A percentile compares a stretch with the other conserved stretches of the same genome.
Conservation (phyloP, 2,797 vertebrate species). For the Pseudopleuronectes americanus region DNA sequence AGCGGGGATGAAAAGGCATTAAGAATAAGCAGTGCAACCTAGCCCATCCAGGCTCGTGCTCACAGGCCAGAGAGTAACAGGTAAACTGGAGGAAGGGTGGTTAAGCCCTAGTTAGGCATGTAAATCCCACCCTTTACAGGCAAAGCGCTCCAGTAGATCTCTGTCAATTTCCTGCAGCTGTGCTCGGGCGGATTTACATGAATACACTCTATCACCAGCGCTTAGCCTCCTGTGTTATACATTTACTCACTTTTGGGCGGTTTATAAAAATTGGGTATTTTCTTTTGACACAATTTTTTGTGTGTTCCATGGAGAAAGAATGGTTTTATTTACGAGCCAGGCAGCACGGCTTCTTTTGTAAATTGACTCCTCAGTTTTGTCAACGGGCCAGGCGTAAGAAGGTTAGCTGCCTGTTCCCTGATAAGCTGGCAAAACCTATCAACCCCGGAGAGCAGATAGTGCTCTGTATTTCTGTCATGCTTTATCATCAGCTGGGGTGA, state of each 20-base stretch:
- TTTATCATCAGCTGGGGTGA: slow-evolving; percentile 87
- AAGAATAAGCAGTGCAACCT: slow-evolving; percentile 77
- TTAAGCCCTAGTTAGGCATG: slow-evolving; percentile 90
- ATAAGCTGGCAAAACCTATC: slow-evolving; percentile 89
- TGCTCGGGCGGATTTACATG: slow-evolving; percentile 86
- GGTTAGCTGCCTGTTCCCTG: slow-evolving; percentile 83
- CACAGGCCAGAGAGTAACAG: slow-evolving; percentile 82
- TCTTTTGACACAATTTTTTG: slow-evolving; percentile 35
- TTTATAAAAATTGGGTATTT: slow-evolving; percentile 67
- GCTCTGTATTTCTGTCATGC: slow-evolving; percentile 86
- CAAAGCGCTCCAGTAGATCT: slow-evolving; percentile 86
- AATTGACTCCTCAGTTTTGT: slow-evolving; percentile 86
- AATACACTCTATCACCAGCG: slow-evolving; percentile 83
- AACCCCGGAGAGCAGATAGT: slow-evolving; percentile 82
- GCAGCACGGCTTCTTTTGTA: slow-evolving; percentile 79
- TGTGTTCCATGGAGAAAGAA: slow-evolving; percentile 53
- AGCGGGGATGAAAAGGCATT: slow-evolving; percentile 82
- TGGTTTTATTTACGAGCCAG: slow-evolving; percentile 82
- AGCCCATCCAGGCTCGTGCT: slow-evolving; percentile 71
- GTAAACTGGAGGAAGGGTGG: slow-evolving; percentile 84
- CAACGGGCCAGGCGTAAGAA: slow-evolving; percentile 79
- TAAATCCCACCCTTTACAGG: slow-evolving; percentile 90
- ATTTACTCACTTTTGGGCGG: slow-evolving; percentile 68
- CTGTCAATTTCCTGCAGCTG: slow-evolving; percentile 87
- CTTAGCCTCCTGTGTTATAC: slow-evolving; percentile 77